Base-by-base conservation (phyloP, 92 coral and sea anemone genomes). In the Palythoa grandiflora region DNA sequence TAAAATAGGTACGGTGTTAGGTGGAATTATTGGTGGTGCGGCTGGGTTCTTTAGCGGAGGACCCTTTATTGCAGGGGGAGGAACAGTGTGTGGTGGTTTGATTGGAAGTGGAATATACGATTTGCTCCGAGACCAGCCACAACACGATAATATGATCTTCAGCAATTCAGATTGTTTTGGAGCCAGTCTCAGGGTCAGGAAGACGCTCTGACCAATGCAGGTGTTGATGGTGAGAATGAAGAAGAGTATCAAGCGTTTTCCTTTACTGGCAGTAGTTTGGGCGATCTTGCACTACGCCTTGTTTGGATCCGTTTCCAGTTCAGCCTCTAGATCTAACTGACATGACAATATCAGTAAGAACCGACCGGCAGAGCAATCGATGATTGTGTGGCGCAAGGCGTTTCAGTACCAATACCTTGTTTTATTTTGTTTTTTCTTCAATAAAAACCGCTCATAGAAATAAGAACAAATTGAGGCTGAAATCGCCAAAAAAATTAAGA, bases 1-100 rank as follows among this genome's bases (percentile, higher is more conserved):
- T 37, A 57, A 50, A 61, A 76, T 76, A 17, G 80, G 80, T 48
- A 57, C 80, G 21, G 65, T 61, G 38, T 12, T 76, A 17, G 80
- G 80, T 11, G 80, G 80, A 1, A 1, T 51, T 35, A 3, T 19
- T n/a, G 80, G 60, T 21, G 80, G 65, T 9, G 63, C 47, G 16
- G 61, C 38, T 47, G 80, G 80, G 57, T 75, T 75, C 60, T 75
- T 50, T 48, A 38, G 61, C 16, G 80, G 60, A 28, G 80, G 80
- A 11, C 60, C 39, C 6, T 0, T 37, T 19, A 39, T 60, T 37
- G 80, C 80, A 17, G 38, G 14, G 1, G 57, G 15, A 14, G 80
- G 80, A 9, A 60, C 38, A 16, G 14, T 8, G 11, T 20, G 51
- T 55, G 81, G 81, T 9, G 80, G 80, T 17, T 6, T 51, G 61